Conservation (phyloP, 1,140 invertebrate species). For the Meloidogyne floridensis region DNA sequence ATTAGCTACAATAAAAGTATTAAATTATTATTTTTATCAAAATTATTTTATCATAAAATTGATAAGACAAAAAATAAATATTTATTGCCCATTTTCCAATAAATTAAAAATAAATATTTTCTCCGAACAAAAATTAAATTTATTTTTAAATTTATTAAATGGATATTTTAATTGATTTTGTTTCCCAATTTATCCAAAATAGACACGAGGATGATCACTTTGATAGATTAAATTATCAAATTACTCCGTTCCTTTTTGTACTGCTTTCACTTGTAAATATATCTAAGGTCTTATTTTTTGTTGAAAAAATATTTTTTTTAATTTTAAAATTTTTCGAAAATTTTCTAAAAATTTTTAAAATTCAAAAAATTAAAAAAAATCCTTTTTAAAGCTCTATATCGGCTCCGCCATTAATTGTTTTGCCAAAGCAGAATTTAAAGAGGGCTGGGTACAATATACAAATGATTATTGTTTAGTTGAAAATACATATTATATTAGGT, state of each 20-base stretch:
- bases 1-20: too few relatives aligned
- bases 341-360: background rate
- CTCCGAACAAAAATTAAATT: background rate
- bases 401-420: slow-evolving; percentile 56
- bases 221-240: slow-evolving; percentile 54
- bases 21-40: too few relatives aligned
- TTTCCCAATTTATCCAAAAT: slow-evolving; percentile 41
- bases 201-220: slow-evolving; percentile 48
- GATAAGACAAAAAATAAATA: too few relatives aligned
- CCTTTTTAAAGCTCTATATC: slow-evolving; percentile 50
- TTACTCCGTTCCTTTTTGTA: slow-evolving; percentile 52
- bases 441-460: slow-evolving; percentile 53
- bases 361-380: background rate
- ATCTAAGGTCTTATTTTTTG: slow-evolving; percentile 39
- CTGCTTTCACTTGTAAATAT: slow-evolving; percentile 51
- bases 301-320: too few relatives aligned
- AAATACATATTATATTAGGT: slow-evolving; percentile 49
- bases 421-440: slow-evolving; percentile 54
- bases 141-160: slow-evolving; percentile 35
- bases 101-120: background rate
- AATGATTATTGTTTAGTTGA: slow-evolving; percentile 55
- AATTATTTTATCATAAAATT: too few relatives aligned
- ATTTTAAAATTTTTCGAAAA: background rate
- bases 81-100: background rate
- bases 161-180: slow-evolving; percentile 49